Base-by-base conservation (phyloP, 2,113 vertebrate genomes). In the Apeltes quadracus region DNA sequence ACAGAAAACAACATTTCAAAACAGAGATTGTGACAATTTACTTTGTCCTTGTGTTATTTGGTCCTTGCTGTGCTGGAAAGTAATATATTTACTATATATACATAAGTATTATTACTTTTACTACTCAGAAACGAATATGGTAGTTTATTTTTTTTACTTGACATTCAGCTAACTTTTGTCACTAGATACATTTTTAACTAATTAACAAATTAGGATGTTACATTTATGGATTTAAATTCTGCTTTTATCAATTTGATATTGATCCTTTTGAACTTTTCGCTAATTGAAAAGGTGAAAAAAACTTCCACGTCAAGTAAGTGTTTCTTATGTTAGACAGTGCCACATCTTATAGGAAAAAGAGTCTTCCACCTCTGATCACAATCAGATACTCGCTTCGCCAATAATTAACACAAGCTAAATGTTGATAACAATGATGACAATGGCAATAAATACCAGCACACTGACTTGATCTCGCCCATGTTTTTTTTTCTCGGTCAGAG, bases 1-100 rank as follows among this genome's bases (percentile, higher is more conserved):
- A 75, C 69, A 39, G 4, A 53, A 70, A 75, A 70, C 54, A 74
- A 43, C 53, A 51, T 69, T 62, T 56, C 32, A 73, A 34, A 12
- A 23, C 36, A n/a, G 15, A 50, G 6, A 20, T 46, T 36, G 66
- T 27, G 4, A 50, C 1, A 0, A 6, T 46, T 74, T 55, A 3
- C 7, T 14, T 65, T 25, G 58, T 0, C 50, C 5, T 34, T n/a
- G 4, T 27, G 22, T 7, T 9, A n/a, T 59, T 8, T 22, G 7
- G 57, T 29, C 3, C 3, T 44, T 5, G 32, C 18, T n/a, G 43
- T 46, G 43, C 11, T 22, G 1, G 18, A 34, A 48, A 63, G 25
- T 41, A 41, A 44, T 55, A 25, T 10, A 25, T 51, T 13, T 51
- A 23, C 48, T 25, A n/a, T n/a, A n/a, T n/a, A n/a, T n/a, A n/a